Evolutionary conservation across 2,113 vertebrate genomes (phyloP).

Genomic region (Tamias sibiricus): DNA sequence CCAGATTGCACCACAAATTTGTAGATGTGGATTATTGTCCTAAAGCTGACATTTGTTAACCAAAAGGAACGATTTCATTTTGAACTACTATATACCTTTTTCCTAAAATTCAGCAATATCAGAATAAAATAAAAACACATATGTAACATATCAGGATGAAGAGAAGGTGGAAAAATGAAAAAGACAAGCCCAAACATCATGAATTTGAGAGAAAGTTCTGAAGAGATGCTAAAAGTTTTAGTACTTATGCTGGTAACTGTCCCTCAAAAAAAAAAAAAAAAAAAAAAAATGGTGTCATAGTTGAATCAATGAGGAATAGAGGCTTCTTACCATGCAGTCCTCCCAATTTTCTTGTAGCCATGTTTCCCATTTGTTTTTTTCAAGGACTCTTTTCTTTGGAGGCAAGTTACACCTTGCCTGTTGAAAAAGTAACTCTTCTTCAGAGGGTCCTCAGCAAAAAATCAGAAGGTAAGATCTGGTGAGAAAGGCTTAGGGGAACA

Average conservation of each 20-base stretch:
- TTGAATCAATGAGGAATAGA: not conserved
- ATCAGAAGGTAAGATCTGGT: not conserved
- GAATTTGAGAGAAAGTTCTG: not conserved
- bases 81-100: not conserved
- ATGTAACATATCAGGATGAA: not conserved
- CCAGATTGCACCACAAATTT: not conserved
- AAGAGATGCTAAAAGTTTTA: not conserved
- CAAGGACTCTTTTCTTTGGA: conserved; percentile 83
- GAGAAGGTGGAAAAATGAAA: not conserved
- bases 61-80: not conserved
- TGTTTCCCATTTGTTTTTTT: conserved; percentile 90
- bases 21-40: not conserved
- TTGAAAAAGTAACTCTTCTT: conserved; percentile 88
- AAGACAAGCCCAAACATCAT: not conserved
- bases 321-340: conserved; percentile 90
- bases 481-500: not conserved
- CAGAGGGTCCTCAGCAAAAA: conserved; percentile 89
- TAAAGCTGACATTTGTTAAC: not conserved
- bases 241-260: not conserved
- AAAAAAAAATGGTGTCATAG: too few species aligned
- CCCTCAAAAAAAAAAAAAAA: not conserved
- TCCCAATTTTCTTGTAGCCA: conserved; percentile 97
- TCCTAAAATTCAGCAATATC: not conserved
- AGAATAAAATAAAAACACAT: not conserved
- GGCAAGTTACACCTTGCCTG: conserved; percentile 73